These are phyloP conservation scores for Jacana jacana DNA, from an alignment of 2,113 vertebrate genomes.

Conservation along the genomic window DNA sequence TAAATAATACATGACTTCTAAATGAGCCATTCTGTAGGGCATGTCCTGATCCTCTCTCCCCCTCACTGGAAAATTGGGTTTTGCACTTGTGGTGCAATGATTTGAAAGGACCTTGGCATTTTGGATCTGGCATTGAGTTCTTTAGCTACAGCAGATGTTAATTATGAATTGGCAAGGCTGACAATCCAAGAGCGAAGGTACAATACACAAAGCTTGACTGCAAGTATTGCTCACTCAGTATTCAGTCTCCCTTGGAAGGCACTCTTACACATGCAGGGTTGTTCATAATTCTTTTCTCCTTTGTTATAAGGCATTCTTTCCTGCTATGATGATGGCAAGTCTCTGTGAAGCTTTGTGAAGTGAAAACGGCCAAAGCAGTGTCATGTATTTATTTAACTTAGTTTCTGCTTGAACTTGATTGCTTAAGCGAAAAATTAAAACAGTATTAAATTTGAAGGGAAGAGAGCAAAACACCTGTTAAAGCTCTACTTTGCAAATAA, in stretches of 20 bases:
- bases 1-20: background rate
- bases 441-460: background rate
- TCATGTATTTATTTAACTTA: background rate
- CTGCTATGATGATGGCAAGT: background rate
- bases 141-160: constrained; percentile 29
- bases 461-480: constrained; percentile 28
- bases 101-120: background rate
- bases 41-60: background rate
- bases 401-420: background rate
- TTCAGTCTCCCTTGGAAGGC: background rate
- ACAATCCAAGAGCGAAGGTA: background rate
- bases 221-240: background rate
- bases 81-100: background rate
- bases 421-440: constrained; percentile 9
- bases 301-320: background rate
- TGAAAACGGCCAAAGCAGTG: background rate
- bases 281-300: background rate
- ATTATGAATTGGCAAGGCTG: constrained; percentile 37
- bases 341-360: background rate
- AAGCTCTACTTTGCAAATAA: constrained; percentile 32
- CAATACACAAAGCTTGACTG: background rate
- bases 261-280: background rate
- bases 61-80: background rate
- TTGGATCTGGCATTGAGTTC: background rate
- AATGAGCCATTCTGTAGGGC: background rate